Conservation (phyloP, 2,797 vertebrate genomes). For the Eupleurogrammus muticus region DNA sequence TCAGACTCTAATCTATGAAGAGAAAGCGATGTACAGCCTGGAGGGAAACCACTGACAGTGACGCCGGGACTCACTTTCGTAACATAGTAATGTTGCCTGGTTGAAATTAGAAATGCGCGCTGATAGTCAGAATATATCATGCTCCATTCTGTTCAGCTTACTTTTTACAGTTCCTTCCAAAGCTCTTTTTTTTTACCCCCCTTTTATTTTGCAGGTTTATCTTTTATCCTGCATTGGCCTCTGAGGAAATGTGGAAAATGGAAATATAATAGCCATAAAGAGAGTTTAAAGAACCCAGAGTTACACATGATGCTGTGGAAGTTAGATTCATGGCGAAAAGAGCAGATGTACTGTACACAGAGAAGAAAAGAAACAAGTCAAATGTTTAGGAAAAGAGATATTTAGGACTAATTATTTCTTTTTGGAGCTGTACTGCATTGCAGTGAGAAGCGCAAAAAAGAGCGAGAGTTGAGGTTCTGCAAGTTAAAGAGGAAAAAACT, state of each 20-base stretch:
- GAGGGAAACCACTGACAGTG: constrained; percentile 58
- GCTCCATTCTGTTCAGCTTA: constrained; percentile 13
- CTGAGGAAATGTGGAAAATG: constrained; percentile 1
- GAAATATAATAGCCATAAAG: constrained; percentile 2
- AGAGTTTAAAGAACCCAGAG: not conserved
- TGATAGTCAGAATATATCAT: constrained; percentile 33
- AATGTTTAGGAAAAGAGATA: not conserved
- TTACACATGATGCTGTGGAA: not conserved
- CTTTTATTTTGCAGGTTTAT: not conserved
- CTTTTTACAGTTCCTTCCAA: not conserved
- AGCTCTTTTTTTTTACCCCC: not conserved
- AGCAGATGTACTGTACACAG: not conserved
- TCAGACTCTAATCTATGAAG: constrained; percentile 66
- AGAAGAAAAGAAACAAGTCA: not conserved
- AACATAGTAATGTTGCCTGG: constrained; percentile 39
- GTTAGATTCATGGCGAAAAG: not conserved
- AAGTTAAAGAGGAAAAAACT: not conserved
- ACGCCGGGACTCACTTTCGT: constrained; percentile 49
- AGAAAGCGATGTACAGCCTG: constrained; percentile 67
- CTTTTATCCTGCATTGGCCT: constrained; percentile 6
- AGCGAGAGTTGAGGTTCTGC: too few relatives aligned
- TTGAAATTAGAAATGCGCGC: constrained; percentile 54
- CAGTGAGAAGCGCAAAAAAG: not conserved
- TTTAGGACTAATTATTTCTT: not conserved
- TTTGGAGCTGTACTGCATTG: not conserved